Evolutionary conservation across 2,797 vertebrate genomes (phyloP).

Genomic region (Gallinago solitaria): DNA sequence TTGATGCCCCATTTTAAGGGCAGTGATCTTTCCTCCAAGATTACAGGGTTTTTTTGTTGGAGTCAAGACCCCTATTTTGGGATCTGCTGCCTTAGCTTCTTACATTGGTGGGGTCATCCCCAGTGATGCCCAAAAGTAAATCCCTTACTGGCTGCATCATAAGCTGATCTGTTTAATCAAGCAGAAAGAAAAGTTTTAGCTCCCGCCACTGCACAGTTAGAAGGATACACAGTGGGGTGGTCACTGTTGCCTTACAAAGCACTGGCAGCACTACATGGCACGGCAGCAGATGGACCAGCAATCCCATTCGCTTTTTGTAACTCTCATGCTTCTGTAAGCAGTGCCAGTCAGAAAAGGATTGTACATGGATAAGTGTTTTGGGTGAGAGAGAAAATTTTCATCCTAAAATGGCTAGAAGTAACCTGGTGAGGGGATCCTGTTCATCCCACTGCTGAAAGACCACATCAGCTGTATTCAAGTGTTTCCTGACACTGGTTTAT

Average conservation of each 20-base stretch:
- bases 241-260: background rate
- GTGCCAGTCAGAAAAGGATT: background rate
- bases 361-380: background rate
- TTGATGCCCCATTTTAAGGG: background rate
- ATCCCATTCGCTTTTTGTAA: fast-evolving
- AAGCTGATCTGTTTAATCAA: background rate
- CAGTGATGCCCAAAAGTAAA: background rate
- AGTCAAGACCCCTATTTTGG: conserved; percentile 43
- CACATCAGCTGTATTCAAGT: background rate
- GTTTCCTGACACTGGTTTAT: background rate
- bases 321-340: background rate
- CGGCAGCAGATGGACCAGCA: background rate
- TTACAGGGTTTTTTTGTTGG: background rate
- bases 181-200: background rate
- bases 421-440: background rate
- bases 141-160: background rate
- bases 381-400: background rate
- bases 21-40: conserved; percentile 1
- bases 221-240: fast-evolving
- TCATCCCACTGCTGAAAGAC: background rate
- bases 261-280: background rate
- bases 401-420: background rate
- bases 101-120: background rate
- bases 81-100: conserved; percentile 9
- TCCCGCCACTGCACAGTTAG: background rate